phyloP scores from a whole-genome alignment of 2,888 invertebrate genomes.

The Thecocarcelia acutangulata region DNA sequence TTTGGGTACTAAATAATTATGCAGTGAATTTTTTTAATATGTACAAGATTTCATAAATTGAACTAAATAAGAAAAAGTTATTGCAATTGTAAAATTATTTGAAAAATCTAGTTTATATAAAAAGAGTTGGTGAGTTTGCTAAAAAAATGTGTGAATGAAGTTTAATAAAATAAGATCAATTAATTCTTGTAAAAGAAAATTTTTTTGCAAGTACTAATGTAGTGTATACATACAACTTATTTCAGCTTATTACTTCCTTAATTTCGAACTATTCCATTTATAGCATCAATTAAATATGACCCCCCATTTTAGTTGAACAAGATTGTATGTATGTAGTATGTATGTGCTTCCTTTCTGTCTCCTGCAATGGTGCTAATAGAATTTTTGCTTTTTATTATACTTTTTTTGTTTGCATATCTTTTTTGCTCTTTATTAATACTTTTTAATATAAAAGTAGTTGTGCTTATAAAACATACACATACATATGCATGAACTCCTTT shows the following conservation, averaged over 20 bases:
- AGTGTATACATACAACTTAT: background rate
- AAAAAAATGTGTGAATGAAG: background rate
- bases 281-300: constrained; percentile 48
- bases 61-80: background rate
- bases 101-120: too few species aligned
- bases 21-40: constrained; percentile 18
- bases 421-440: constrained; percentile 48
- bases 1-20: constrained; percentile 35
- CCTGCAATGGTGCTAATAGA: constrained; percentile 63
- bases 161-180: too few species aligned
- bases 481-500: constrained; percentile 52
- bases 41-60: background rate
- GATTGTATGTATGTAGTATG: background rate
- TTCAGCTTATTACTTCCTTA: constrained; percentile 21
- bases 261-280: constrained; percentile 40
- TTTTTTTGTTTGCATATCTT: constrained; percentile 53
- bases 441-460: constrained; percentile 51
- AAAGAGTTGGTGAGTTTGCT: background rate
- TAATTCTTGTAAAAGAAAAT: too few species aligned
- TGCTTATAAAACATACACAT: constrained; percentile 25
- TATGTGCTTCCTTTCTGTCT: constrained; percentile 48
- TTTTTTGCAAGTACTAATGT: too few species aligned
- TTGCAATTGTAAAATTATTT: background rate
- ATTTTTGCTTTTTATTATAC: constrained; percentile 51
- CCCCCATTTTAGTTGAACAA: constrained; percentile 43